Evolutionary conservation across 2,888 invertebrate species (phyloP).

Genomic region (Luperina testacea): DNA sequence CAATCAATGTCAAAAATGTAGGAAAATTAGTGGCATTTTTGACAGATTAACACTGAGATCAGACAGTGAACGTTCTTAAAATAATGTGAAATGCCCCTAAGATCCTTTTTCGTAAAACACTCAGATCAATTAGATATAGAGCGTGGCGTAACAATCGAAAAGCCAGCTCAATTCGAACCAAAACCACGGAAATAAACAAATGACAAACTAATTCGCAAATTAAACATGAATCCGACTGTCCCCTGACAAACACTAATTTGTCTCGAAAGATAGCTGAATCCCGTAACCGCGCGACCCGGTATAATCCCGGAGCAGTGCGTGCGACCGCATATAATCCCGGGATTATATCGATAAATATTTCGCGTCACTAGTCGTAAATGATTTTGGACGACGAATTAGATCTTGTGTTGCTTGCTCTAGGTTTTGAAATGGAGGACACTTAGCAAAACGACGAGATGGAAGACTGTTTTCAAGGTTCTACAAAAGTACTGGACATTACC

Average conservation of each 20-base stretch:
- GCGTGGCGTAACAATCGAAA: slow-evolving; percentile 27
- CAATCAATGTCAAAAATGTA: background rate
- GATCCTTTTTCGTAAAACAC: slow-evolving; percentile 25
- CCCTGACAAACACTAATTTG: slow-evolving; percentile 66
- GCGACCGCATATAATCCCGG: slow-evolving; percentile 67
- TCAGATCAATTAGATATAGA: slow-evolving; percentile 44
- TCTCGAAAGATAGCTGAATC: slow-evolving; percentile 64
- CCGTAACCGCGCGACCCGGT: slow-evolving; percentile 56
- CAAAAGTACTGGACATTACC: background rate
- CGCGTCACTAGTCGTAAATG: slow-evolving; percentile 61
- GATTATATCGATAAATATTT: slow-evolving; percentile 70
- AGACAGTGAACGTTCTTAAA: background rate
- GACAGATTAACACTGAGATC: background rate
- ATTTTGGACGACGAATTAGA: slow-evolving; percentile 43
- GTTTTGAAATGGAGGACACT: background rate
- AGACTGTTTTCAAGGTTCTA: background rate
- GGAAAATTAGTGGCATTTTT: background rate
- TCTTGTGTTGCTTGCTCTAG: background rate
- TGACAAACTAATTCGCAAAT: slow-evolving; percentile 65
- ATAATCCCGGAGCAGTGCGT: slow-evolving; percentile 67
- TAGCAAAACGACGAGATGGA: background rate
- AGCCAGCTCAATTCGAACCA: slow-evolving; percentile 23
- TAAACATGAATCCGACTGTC: slow-evolving; percentile 63
- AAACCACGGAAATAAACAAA: slow-evolving; percentile 63
- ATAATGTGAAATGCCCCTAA: background rate